Percentiles rank a stretch among this genome's conserved stretches.
phyloP scores from a whole-genome alignment of 2,113 vertebrate species.

The Desmodus rotundus region DNA sequence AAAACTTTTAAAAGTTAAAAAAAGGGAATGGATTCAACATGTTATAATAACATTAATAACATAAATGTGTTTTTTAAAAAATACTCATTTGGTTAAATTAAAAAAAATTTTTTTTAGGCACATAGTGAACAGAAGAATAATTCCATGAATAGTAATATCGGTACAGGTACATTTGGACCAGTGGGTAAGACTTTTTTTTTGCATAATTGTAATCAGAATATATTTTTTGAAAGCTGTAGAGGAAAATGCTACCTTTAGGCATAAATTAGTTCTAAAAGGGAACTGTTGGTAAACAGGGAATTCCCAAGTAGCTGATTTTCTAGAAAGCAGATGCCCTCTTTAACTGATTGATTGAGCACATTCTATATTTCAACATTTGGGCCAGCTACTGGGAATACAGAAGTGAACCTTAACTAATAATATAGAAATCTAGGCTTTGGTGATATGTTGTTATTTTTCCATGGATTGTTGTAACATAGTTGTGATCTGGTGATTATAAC shows the following conservation, averaged over 20 bases:
- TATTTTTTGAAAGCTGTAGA: not conserved
- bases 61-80: not conserved
- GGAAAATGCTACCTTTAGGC: not conserved
- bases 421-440: not conserved
- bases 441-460: not conserved
- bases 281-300: not conserved
- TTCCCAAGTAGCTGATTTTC: not conserved
- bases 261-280: not conserved
- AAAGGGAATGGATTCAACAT: not conserved
- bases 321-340: not conserved
- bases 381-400: not conserved
- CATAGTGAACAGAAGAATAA: conserved; percentile 92
- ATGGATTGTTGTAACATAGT: not conserved
- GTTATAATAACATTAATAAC: not conserved
- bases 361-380: not conserved
- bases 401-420: not conserved
- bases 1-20: not conserved
- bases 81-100: conserved; percentile 55
- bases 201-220: not conserved
- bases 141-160: conserved; percentile 87
- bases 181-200: conserved; percentile 84
- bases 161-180: conserved; percentile 89
- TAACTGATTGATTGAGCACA: not conserved
- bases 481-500: not conserved
- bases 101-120: conserved; percentile 79